A percentile compares a stretch with the other conserved stretches of the same genome.
Conservation (phyloP, 2,888 invertebrate species). For the Catocala nupta region DNA sequence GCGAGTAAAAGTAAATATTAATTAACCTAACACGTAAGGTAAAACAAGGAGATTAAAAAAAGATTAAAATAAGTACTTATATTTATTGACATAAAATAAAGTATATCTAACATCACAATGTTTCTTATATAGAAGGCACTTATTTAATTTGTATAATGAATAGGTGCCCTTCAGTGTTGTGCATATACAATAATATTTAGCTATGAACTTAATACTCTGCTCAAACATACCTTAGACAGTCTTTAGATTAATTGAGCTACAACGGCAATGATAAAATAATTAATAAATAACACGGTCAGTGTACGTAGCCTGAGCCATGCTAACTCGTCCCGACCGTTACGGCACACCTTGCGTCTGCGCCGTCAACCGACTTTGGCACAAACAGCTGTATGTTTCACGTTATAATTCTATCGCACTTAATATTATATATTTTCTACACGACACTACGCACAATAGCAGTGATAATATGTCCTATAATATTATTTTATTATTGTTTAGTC, state of each 20-base stretch:
- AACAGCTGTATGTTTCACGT: constrained; percentile 80
- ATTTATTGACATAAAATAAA: constrained; percentile 46
- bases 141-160: constrained; percentile 61
- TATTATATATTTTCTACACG: constrained; percentile 50
- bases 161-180: constrained; percentile 62
- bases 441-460: constrained; percentile 24
- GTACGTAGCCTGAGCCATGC: constrained; percentile 47
- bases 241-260: constrained; percentile 37
- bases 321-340: constrained; percentile 75
- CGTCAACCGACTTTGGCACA: constrained; percentile 78
- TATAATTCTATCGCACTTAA: constrained; percentile 64
- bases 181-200: constrained; percentile 45
- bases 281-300: constrained; percentile 37
- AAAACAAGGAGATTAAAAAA: neutral
- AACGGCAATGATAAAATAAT: constrained; percentile 24
- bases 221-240: constrained; percentile 9
- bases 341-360: constrained; percentile 80
- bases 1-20: neutral
- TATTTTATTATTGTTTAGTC: constrained; percentile 53
- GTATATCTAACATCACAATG: constrained; percentile 77
- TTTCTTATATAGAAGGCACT: constrained; percentile 76
- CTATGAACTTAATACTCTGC: constrained; percentile 25
- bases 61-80: constrained; percentile 15
- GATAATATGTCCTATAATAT: constrained; percentile 19
- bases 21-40: neutral